A percentile compares a stretch with the other conserved stretches of the same genome.
phyloP scores from a whole-genome alignment of 1,140 invertebrate species.

The Caenorhabditis brenneri region DNA sequence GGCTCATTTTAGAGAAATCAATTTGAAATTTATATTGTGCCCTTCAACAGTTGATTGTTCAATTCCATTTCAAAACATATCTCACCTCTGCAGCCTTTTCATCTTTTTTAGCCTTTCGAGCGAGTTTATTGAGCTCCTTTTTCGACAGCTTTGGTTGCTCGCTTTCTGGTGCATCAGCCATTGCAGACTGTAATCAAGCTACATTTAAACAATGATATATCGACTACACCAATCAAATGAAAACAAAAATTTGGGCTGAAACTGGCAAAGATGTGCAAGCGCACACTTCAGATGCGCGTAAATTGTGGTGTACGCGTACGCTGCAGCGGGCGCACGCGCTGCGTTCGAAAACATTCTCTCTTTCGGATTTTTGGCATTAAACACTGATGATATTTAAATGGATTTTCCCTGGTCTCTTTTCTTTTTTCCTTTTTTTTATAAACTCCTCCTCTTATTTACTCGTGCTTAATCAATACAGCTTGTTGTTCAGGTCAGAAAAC shows the following conservation, averaged over 20 bases:
- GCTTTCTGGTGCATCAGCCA: constrained; percentile 45
- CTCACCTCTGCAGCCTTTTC: constrained; percentile 42
- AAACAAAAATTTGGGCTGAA: not conserved
- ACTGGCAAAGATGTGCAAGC: not conserved
- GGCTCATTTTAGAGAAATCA: too few relatives aligned
- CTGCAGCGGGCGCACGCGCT: not conserved
- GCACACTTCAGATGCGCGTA: not conserved
- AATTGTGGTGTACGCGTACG: not conserved
- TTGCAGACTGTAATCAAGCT: not conserved
- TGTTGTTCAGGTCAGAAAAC: not conserved
- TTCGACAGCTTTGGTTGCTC: constrained; percentile 61
- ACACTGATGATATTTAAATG: not conserved
- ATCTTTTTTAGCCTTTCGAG: constrained; percentile 52
- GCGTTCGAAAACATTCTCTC: not conserved
- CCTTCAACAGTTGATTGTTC: too few relatives aligned
- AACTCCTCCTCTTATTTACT: too few relatives aligned
- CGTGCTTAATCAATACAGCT: too few relatives aligned
- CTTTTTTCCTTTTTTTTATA: too few relatives aligned
- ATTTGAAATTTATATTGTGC: too few relatives aligned
- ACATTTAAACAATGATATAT: not conserved
- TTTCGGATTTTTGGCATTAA: not conserved
- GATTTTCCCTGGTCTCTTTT: too few relatives aligned
- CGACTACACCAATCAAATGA: not conserved
- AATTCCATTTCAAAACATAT: not conserved
- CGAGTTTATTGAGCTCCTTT: constrained; percentile 64